Percentiles rank a stretch among this genome's conserved stretches.
phyloP scores from a whole-genome alignment of 2,888 invertebrate genomes.

The Agrotis ipsilon region DNA sequence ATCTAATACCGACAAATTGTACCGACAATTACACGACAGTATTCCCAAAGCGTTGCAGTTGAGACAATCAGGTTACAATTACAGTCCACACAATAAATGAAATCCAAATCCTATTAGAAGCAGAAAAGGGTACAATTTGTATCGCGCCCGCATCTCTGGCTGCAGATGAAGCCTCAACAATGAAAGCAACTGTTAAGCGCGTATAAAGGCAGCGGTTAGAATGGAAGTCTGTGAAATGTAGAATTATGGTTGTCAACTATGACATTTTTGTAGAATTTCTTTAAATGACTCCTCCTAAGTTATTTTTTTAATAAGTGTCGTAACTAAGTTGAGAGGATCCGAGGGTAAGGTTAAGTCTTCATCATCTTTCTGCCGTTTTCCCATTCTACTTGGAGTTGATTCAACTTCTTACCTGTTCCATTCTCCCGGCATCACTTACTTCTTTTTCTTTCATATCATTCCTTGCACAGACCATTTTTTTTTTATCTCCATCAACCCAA shows the following conservation, averaged over 20 bases:
- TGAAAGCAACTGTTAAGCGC: conserved; percentile 71
- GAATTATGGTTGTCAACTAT: conserved; percentile 35
- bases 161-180: conserved; percentile 79
- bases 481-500: too few relatives aligned
- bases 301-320: background rate
- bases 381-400: too few relatives aligned
- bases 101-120: conserved; percentile 70
- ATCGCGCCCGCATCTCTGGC: conserved; percentile 63
- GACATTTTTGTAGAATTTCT: background rate
- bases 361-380: too few relatives aligned
- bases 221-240: conserved; percentile 42
- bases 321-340: too few relatives aligned
- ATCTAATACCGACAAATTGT: conserved; percentile 26
- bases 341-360: too few relatives aligned
- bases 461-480: too few relatives aligned
- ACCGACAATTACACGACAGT: conserved; percentile 45
- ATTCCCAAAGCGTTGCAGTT: conserved; percentile 40
- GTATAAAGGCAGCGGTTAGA: conserved; percentile 52
- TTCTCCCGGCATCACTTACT: too few relatives aligned
- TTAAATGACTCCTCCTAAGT: background rate
- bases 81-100: conserved; percentile 59
- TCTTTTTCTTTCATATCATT: too few relatives aligned
- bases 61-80: conserved; percentile 56
- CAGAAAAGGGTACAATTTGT: conserved; percentile 70
- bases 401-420: too few relatives aligned